Base-by-base conservation (phyloP, 1,140 invertebrate species). In the Pogonus chalceus region DNA sequence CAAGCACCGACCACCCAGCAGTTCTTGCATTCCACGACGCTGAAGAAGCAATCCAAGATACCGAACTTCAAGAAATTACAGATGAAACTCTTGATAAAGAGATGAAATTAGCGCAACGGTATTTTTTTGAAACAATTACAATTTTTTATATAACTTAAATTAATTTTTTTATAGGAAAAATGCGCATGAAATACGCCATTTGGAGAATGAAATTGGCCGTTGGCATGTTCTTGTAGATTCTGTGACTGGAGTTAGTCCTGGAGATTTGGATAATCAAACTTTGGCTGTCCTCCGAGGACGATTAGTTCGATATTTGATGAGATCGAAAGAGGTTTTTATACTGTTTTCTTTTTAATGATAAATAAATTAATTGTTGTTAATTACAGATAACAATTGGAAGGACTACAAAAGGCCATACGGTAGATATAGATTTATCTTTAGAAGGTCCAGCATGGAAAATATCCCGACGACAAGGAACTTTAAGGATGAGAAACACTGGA, bases 171-270 rank as follows among this genome's bases (percentile, higher is more conserved):
- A 16, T 16, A 75, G 84, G 55, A 78, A 78, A 63, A 80, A 80
- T 61, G 87, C 88, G 65, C 83, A 84, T 58, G 89, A 96, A 69
- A 94, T 96, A 46, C 78, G 91, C 50, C 74, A 87, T 23, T 69
- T 97, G 46, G 94, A 98, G 72, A 91, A 88, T 62, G 92, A 96
- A 67, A 66, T 94, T 46, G 79, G 84, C 23, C 83, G 90, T 56
- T 96, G 90, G 90, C 92, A 95, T 69, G 90, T 95, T n/a, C 67
- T 97, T 31, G 90, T 96, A 10, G 92, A 96, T 63, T 88, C 85
- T 56, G 87, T 93, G 1, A 85, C 86, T 26, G 90, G 89, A 2
- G 85, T 82, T 59, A 86, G 84, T 61, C 81, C 83, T 26, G 81
- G 81, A 2, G 88, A 92, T 62, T 83, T 92, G 68, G 94, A 97